phyloP scores from a whole-genome alignment of 2,113 vertebrate species.

The Suncus etruscus region DNA sequence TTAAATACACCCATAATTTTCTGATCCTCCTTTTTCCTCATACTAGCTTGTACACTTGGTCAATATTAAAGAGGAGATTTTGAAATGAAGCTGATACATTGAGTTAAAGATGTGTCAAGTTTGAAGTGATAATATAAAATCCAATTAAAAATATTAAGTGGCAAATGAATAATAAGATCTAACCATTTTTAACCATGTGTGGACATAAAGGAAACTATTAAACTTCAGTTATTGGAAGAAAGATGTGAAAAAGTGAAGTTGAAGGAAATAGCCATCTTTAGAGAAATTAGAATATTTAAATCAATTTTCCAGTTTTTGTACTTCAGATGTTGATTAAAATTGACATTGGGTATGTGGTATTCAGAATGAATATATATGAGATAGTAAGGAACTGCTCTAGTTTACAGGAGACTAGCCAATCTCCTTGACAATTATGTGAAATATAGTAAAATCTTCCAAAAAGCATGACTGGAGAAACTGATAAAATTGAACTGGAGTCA shows the following conservation, averaged over 20 bases:
- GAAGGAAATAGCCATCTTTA: neutral
- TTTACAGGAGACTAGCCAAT: neutral
- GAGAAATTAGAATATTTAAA: slow-evolving; percentile 12
- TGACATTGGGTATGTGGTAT: neutral
- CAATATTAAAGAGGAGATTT: neutral
- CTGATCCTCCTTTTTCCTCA: neutral
- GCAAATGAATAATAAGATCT: neutral
- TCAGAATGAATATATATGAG: neutral
- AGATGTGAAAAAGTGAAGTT: slow-evolving; percentile 13
- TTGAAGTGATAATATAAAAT: slow-evolving; percentile 16
- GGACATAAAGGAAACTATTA: slow-evolving; percentile 9
- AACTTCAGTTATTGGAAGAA: neutral
- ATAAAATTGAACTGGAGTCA: neutral
- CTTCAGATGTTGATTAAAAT: neutral
- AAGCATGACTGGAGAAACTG: too few species aligned
- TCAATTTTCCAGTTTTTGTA: neutral
- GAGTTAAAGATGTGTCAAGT: neutral
- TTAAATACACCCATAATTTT: neutral
- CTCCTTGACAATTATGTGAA: neutral
- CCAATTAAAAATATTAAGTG: neutral
- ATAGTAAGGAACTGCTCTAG: neutral
- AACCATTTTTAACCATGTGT: neutral
- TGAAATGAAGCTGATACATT: neutral
- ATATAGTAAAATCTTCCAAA: neutral
- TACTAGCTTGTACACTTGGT: neutral